phyloP scores from a whole-genome alignment of 2,888 invertebrate genomes.

The Macrophya annulata region DNA sequence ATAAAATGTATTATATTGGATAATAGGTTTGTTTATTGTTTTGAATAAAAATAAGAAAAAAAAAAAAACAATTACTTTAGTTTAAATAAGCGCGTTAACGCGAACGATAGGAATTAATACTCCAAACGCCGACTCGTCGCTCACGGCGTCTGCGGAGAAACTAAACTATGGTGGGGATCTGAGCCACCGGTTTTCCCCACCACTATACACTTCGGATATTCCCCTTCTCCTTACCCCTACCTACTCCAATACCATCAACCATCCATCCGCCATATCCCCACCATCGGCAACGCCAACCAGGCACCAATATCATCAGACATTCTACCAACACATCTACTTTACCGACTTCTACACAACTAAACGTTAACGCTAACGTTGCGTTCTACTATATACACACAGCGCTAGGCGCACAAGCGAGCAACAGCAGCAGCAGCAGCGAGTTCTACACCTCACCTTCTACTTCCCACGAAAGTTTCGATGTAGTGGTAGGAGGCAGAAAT shows the following conservation, averaged over 20 bases:
- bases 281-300: slow-evolving; percentile 62
- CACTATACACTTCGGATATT: slow-evolving; percentile 57
- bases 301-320: slow-evolving; percentile 53
- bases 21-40: too few species aligned
- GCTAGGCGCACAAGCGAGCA: slow-evolving; percentile 16
- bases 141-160: slow-evolving; percentile 73
- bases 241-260: slow-evolving; percentile 45
- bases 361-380: not conserved
- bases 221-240: slow-evolving; percentile 52
- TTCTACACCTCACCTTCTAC: slow-evolving; percentile 24
- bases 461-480: slow-evolving; percentile 31
- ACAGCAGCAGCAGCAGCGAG: slow-evolving; percentile 6
- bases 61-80: too few species aligned
- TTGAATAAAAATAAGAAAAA: not conserved
- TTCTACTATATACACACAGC: not conserved
- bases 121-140: slow-evolving; percentile 66
- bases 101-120: not conserved
- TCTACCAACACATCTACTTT: not conserved
- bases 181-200: slow-evolving; percentile 71
- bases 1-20: too few species aligned
- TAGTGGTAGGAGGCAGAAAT: too few species aligned
- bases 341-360: not conserved
- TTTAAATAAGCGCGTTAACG: not conserved
- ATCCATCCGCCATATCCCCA: slow-evolving; percentile 44
- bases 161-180: slow-evolving; percentile 70